A percentile compares a stretch with the other conserved stretches of the same genome.
These are phyloP conservation scores for Drosophila meridionalis DNA, from an alignment of 2,888 invertebrate species.

Conservation along the genomic window DNA sequence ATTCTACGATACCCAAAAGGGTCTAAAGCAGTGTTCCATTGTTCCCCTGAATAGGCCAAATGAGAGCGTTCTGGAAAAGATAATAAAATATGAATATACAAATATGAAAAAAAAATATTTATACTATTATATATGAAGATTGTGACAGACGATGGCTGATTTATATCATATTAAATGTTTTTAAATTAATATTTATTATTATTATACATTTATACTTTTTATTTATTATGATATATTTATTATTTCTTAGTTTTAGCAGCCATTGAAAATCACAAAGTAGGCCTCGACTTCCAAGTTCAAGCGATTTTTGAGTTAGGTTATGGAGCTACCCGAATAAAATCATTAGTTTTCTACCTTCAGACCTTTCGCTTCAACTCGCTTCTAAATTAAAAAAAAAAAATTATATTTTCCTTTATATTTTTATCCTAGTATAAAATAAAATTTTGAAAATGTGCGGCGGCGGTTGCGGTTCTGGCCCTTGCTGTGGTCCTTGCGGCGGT, in stretches of 20 bases:
- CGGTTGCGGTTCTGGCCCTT: slow-evolving; percentile 36
- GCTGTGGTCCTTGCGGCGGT: slow-evolving; percentile 52
- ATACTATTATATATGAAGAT: too few species aligned
- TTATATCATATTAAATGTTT: too few species aligned
- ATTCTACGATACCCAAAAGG: too few species aligned
- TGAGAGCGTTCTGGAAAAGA: too few species aligned
- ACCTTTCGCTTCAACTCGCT: slow-evolving; percentile 65
- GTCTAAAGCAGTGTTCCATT: too few species aligned
- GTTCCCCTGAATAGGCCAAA: too few species aligned
- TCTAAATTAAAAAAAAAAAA: slow-evolving; percentile 51
- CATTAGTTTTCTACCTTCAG: slow-evolving; percentile 70
- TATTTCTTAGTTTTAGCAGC: neutral
- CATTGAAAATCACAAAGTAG: slow-evolving; percentile 21
- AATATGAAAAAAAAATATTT: too few species aligned
- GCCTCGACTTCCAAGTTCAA: slow-evolving; percentile 28
- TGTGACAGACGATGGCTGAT: neutral
- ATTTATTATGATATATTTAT: too few species aligned
- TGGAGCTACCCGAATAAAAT: neutral
- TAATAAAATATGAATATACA: neutral
- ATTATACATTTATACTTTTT: too few species aligned
- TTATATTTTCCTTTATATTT: slow-evolving; percentile 24
- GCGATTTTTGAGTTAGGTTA: neutral
- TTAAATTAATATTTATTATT: too few species aligned
- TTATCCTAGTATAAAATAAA: neutral
- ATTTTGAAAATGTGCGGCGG: slow-evolving; percentile 38